Evolutionary conservation across 1,140 invertebrate species (phyloP).

Genomic region (Triops longicaudatus): DNA sequence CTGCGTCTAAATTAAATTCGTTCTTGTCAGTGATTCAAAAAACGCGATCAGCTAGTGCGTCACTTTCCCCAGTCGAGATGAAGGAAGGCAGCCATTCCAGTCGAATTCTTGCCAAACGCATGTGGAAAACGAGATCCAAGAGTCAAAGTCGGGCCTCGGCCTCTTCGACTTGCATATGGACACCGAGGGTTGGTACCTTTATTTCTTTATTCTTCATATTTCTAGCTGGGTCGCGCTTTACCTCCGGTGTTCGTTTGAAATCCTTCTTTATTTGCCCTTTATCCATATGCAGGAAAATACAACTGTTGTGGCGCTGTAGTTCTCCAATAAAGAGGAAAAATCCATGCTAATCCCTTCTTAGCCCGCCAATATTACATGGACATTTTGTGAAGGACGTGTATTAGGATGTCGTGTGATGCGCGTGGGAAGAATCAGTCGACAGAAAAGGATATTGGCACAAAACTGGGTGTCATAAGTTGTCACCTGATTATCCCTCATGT

Average conservation of each 20-base stretch:
- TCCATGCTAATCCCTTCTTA: too few species aligned
- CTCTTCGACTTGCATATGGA: constrained; percentile 51
- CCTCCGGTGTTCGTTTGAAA: too few species aligned
- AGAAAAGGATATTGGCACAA: constrained; percentile 2
- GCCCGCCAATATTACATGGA: too few species aligned
- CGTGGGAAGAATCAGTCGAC: constrained; percentile 6
- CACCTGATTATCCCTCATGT: not conserved
- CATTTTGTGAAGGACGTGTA: not conserved
- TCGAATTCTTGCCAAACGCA: constrained; percentile 65
- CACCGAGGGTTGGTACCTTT: constrained; percentile 64
- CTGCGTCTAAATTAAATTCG: constrained; percentile 79
- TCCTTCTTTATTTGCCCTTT: too few species aligned
- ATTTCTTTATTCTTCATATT: not conserved
- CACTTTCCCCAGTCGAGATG: not conserved
- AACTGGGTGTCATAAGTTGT: constrained; percentile 6
- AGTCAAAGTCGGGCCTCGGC: constrained; percentile 56
- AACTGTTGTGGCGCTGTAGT: too few species aligned
- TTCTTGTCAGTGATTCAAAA: constrained; percentile 72
- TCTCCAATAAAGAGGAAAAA: too few species aligned
- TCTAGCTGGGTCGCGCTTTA: too few species aligned
- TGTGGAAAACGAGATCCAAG: constrained; percentile 69
- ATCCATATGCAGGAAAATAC: too few species aligned
- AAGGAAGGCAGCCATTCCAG: constrained; percentile 36
- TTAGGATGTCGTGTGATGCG: not conserved
- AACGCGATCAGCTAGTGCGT: constrained; percentile 23